phyloP scores from a whole-genome alignment of 2,797 vertebrate genomes.

The Sarcoramphus papa region DNA sequence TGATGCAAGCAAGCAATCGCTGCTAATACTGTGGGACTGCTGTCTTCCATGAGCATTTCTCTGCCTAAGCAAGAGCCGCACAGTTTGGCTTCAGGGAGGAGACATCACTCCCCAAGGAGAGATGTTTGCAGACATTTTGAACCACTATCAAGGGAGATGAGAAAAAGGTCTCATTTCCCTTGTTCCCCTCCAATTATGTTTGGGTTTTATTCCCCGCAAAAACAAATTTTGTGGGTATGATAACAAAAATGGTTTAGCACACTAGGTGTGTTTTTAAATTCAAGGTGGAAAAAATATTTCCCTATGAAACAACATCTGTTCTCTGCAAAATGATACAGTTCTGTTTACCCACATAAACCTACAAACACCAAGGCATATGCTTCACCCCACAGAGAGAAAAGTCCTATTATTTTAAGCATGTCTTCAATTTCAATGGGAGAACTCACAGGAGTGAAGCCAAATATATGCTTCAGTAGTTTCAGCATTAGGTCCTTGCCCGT shows the following conservation, averaged over 20 bases:
- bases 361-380: background rate
- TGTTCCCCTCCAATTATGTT: background rate
- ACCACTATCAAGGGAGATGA: background rate
- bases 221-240: background rate
- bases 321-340: background rate
- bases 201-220: background rate
- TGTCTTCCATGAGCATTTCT: background rate
- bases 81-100: background rate
- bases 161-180: background rate
- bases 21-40: background rate
- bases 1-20: background rate
- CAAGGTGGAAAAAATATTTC: background rate
- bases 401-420: background rate
- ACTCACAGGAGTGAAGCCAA: background rate
- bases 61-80: background rate
- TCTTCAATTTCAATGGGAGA: background rate
- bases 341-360: background rate
- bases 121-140: background rate
- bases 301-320: background rate
- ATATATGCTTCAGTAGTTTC: background rate
- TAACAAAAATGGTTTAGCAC: background rate
- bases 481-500: background rate
- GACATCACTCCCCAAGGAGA: background rate
- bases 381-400: background rate
- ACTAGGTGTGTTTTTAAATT: background rate